Evolutionary conservation across 2,113 vertebrate species (phyloP).

Genomic region (Hippocampus abdominalis): DNA sequence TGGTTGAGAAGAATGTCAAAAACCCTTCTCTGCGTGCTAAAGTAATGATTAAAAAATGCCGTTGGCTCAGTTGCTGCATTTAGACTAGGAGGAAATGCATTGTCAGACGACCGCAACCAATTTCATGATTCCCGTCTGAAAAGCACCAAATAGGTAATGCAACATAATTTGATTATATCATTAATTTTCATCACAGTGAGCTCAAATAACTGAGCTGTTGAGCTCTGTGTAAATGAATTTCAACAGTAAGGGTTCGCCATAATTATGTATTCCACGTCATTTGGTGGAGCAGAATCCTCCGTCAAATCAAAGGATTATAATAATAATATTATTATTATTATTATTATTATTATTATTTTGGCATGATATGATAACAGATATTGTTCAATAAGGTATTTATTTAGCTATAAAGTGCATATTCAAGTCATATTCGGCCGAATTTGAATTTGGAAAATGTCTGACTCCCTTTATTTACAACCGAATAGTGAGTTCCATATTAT

Average conservation of each 20-base stretch:
- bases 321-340: no score
- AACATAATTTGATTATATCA: not conserved
- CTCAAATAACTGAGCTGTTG: not conserved
- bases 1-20: slow-evolving; percentile 14
- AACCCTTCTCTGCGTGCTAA: not conserved
- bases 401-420: no score
- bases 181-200: not conserved
- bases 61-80: no score
- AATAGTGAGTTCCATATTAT: not conserved
- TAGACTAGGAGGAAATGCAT: no score
- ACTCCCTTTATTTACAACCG: not conserved
- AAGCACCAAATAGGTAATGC: not conserved
- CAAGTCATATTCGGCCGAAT: no score
- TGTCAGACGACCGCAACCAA: not conserved
- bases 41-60: not conserved
- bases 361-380: no score
- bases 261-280: not conserved
- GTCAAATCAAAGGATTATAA: no score
- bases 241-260: not conserved
- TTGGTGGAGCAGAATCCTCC: no score
- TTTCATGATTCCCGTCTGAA: no score
- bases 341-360: no score
- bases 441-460: no score
- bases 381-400: no score
- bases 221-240: not conserved